Conservation (phyloP, 37 sponge, comb jelly and placozoan genomes). For the Crambe crambe region DNA sequence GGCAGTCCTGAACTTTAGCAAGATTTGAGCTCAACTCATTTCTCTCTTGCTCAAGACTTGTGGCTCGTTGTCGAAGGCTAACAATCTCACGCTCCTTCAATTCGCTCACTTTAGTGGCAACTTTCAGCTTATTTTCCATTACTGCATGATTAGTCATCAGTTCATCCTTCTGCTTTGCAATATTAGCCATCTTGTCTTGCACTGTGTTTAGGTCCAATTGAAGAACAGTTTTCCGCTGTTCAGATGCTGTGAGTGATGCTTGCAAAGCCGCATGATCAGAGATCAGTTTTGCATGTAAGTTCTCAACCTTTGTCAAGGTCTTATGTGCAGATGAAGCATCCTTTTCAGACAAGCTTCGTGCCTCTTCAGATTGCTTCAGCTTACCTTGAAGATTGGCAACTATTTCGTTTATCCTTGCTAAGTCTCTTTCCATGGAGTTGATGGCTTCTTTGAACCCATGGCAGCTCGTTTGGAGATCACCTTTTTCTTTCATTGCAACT, state of each 20-base stretch:
- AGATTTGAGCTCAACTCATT: conserved; percentile 27
- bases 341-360: not conserved
- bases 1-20: conserved; percentile 34
- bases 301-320: conserved; percentile 15
- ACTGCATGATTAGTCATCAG: not conserved
- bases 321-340: conserved; percentile 4
- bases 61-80: conserved; percentile 6
- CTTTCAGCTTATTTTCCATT: conserved; percentile 27
- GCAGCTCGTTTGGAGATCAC: conserved; percentile 12
- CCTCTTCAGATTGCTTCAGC: conserved; percentile 30
- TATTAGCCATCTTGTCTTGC: conserved; percentile 3
- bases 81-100: conserved; percentile 26
- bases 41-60: conserved; percentile 44
- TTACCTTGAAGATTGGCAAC: conserved; percentile 18
- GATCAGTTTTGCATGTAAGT: conserved; percentile 32
- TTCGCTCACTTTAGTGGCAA: conserved; percentile 29
- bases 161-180: conserved; percentile 37
- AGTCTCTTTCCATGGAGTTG: conserved; percentile 6
- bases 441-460: conserved; percentile 17
- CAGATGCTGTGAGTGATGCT: conserved; percentile 35
- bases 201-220: conserved; percentile 44
- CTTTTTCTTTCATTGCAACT: conserved; percentile 24
- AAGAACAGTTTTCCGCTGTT: conserved; percentile 15
- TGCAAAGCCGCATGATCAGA: conserved; percentile 40
- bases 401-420: conserved; percentile 7